Percentiles rank a stretch among this genome's conserved stretches.
phyloP scores from a whole-genome alignment of 2,888 invertebrate species.

The Anarsia innoxiella region DNA sequence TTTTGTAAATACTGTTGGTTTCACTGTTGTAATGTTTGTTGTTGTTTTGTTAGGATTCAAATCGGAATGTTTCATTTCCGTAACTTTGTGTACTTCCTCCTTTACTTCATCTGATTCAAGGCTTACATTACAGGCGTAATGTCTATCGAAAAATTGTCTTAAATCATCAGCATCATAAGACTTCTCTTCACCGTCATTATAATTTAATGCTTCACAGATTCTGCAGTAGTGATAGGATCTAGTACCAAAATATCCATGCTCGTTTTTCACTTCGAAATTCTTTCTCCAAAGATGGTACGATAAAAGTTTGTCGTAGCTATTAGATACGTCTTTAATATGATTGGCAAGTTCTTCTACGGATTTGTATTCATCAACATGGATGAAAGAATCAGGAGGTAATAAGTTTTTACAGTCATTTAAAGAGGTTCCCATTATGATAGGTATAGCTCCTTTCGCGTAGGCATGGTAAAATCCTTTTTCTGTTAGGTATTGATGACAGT shows the following conservation, averaged over 20 bases:
- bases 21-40: no score
- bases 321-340: slow-evolving; percentile 64
- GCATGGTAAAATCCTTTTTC: slow-evolving; percentile 82
- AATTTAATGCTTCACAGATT: slow-evolving; percentile 80
- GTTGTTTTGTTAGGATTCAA: no score
- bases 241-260: slow-evolving; percentile 80
- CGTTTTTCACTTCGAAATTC: slow-evolving; percentile 73
- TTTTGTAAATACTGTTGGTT: no score
- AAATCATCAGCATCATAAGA: slow-evolving; percentile 32
- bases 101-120: no score
- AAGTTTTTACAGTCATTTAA: slow-evolving; percentile 59
- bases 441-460: slow-evolving; percentile 76
- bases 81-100: no score
- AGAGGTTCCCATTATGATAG: slow-evolving; percentile 78
- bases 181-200: slow-evolving; percentile 52
- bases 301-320: slow-evolving; percentile 38
- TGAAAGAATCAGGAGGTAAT: slow-evolving; percentile 78
- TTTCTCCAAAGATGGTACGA: slow-evolving; percentile 77
- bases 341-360: slow-evolving; percentile 65
- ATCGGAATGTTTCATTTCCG: no score
- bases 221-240: slow-evolving; percentile 77
- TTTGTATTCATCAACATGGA: slow-evolving; percentile 75
- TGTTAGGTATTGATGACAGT: slow-evolving; percentile 81
- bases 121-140: no score
- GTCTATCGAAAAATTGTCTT: no score